Base-by-base conservation (phyloP, 2,113 vertebrate genomes). In the Platichthys flesus region DNA sequence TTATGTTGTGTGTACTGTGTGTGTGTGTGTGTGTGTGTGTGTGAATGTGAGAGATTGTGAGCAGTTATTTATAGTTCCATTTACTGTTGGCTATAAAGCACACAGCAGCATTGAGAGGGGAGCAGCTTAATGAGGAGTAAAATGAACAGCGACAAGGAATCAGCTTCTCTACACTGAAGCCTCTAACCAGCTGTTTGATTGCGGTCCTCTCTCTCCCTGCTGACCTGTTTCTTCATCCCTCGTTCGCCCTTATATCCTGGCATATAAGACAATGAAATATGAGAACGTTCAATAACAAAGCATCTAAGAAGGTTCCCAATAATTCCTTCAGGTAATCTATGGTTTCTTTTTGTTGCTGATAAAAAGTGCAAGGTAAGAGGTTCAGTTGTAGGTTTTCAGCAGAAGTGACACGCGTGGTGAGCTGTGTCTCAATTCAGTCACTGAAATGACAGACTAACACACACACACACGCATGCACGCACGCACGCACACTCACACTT, bases 161-260 rank as follows among this genome's bases (percentile, higher is more conserved):
- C 68, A 23, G 52, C 37, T 51, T 68, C 31, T 79, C 14, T 68
- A 4, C 21, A 59, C 49, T 9, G 37, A 31, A 65, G 56, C 51
- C 56, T 64, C 28, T 70, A 55, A 74, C 45, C 74, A 69, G 67
- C 71, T 54, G 55, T 26, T 80, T 40, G 26, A 63, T 35, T 45
- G 14, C 60, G 31, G 37, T 4, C 9, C 21, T 69, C 35, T n/a
- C 51, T 61, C 51, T 61, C 23, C 2, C 47, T 20, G 2, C 37
- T 20, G 51, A 26, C 20, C 20, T 21, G 49, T 51, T n/a, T 57
- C 26, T 35, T 62, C 3, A 7, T 18, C 54, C 40, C 28, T 51
- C 28, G 14, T 21, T 23, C 20, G 51, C 18, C 16, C 15, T 13
- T 54, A 26, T 0, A 4, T 7, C 2, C 35, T 55, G 16, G 26